Base-by-base conservation (phyloP, 1,140 invertebrate genomes). In the Plodia interpunctella region DNA sequence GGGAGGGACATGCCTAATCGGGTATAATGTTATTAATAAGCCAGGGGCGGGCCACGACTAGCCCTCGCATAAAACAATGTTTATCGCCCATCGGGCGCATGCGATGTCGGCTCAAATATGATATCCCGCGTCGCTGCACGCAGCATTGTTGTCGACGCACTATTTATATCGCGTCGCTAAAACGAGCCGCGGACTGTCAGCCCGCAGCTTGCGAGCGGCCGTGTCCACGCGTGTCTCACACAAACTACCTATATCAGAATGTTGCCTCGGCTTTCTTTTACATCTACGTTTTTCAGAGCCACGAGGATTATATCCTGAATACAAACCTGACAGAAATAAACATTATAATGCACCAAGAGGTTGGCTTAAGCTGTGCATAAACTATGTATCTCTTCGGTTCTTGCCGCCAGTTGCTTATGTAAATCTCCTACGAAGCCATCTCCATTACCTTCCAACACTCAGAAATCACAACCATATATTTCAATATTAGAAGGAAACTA, bases 1-100 rank as follows among this genome's bases (percentile, higher is more conserved):
- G 60, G 63, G 61, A 68, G 66, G 67, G 69, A 68, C 71, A 66
- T 62, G 58, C 70, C 70, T 72, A 67, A 74, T 71, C 71, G 62
- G 65, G 71, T 66, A 69, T 71, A 72, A 75, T 75, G 70, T 72
- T 75, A 74, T 76, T 78, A 76, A 78, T 76, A 78, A 74, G 69
- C 66, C 64, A 67, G 61, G 65, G 65, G 59, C 55, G 57, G 60
- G 64, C 50, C 63, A 62, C 64, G 67, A 58, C 68, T 59, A 68
- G 68, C 68, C 70, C 75, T 73, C 64, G 59, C 72, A 70, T 76
- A 66, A 68, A 70, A 62, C 64, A 49, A 63, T 64, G 57, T 73
- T 71, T 76, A 76, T 73, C 53, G 74, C 57, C 61, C 70, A 72
- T 70, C 62, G 65, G 55, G 28, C 55, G 63, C 64, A 72, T 68